Conservation (phyloP, 2,888 invertebrate species). For the Agrochola macilenta region DNA sequence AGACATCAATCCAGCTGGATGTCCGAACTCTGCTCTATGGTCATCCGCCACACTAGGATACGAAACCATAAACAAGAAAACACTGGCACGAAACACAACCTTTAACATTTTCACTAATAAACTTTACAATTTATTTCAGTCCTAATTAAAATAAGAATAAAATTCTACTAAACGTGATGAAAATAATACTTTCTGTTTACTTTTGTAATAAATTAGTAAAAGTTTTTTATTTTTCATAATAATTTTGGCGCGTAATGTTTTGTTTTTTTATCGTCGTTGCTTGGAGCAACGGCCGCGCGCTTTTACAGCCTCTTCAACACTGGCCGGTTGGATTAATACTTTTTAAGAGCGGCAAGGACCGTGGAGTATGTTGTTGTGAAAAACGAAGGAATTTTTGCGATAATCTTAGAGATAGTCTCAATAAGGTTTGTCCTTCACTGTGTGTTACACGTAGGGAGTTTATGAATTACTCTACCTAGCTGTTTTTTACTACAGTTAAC, state of each 20-base stretch:
- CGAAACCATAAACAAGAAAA: slow-evolving; percentile 50
- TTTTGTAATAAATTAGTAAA: slow-evolving; percentile 28
- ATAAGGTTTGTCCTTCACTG: slow-evolving; percentile 36
- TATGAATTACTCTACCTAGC: not conserved
- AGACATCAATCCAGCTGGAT: slow-evolving; percentile 84
- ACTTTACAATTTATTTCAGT: not conserved
- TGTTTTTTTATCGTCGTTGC: slow-evolving; percentile 40
- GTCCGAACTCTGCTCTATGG: slow-evolving; percentile 77
- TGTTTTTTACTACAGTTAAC: not conserved
- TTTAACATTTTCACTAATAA: slow-evolving; percentile 56
- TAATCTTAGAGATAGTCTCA: slow-evolving; percentile 54
- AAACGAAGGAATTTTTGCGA: slow-evolving; percentile 57
- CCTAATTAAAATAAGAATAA: slow-evolving; percentile 4
- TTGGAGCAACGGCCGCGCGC: slow-evolving; percentile 62
- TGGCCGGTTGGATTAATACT: slow-evolving; percentile 50
- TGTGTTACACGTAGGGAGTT: slow-evolving; percentile 1
- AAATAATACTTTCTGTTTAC: slow-evolving; percentile 41
- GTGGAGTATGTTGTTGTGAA: slow-evolving; percentile 53
- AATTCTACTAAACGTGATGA: not conserved
- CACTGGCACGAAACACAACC: slow-evolving; percentile 54
- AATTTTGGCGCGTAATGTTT: slow-evolving; percentile 56
- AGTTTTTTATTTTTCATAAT: slow-evolving; percentile 43
- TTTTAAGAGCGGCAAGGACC: slow-evolving; percentile 32
- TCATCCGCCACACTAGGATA: slow-evolving; percentile 62
- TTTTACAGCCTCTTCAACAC: slow-evolving; percentile 62